A percentile compares a stretch with the other conserved stretches of the same genome.
Evolutionary conservation across 1,140 invertebrate genomes (phyloP).

Genomic region (Rhopalosiphum maidis): DNA sequence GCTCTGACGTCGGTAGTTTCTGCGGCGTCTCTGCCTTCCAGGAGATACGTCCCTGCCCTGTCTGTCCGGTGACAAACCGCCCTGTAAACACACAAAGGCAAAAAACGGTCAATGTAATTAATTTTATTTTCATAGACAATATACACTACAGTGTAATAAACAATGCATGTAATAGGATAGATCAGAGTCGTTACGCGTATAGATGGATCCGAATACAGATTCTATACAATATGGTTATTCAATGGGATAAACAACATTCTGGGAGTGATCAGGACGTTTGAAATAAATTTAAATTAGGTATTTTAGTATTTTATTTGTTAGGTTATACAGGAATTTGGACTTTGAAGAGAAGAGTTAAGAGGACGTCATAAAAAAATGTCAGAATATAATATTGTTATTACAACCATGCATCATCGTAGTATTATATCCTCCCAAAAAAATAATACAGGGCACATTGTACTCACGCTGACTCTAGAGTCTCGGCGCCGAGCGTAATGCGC

Average conservation of each 20-base stretch:
- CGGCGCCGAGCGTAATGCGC: constrained; percentile 69
- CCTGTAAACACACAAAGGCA: background rate
- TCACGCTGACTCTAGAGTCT: constrained; percentile 66
- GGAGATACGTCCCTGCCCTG: constrained; percentile 63
- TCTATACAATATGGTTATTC: too few species aligned
- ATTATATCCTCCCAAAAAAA: background rate
- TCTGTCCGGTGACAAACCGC: constrained; percentile 79
- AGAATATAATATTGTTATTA: too few species aligned
- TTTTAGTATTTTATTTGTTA: background rate
- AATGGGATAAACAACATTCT: background rate
- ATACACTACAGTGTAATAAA: background rate
- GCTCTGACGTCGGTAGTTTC: constrained; percentile 78
- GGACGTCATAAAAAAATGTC: too few species aligned
- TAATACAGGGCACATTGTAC: background rate
- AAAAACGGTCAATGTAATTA: background rate
- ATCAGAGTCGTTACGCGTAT: too few species aligned
- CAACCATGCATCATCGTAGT: too few species aligned
- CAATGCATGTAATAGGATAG: too few species aligned
- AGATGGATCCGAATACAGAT: too few species aligned
- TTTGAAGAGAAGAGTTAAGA: too few species aligned
- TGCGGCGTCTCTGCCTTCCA: constrained; percentile 68
- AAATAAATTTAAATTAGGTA: background rate
- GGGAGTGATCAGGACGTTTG: background rate
- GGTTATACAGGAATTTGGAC: too few species aligned
- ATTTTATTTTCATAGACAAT: background rate